Evolutionary conservation across 2,888 invertebrate species (phyloP).

Genomic region (Euzophera pinguis): DNA sequence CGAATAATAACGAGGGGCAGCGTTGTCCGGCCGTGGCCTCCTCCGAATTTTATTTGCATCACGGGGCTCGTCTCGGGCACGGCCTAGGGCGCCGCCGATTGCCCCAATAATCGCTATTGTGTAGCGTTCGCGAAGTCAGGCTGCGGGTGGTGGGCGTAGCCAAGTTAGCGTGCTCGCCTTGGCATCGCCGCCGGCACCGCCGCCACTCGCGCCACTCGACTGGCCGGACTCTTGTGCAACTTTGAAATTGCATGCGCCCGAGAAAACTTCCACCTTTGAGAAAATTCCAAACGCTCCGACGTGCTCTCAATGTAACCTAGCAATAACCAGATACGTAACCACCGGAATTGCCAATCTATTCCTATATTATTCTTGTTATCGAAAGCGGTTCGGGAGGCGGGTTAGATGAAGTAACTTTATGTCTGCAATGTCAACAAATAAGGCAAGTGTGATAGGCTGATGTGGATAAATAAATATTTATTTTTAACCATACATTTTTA

Average conservation of each 20-base stretch:
- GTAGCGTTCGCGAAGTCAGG: conserved; percentile 33
- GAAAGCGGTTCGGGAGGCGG: conserved; percentile 5
- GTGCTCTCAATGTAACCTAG: conserved; percentile 57
- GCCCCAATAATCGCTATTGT: conserved; percentile 72
- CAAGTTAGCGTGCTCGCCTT: conserved; percentile 25
- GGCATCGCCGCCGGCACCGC: conserved; percentile 25
- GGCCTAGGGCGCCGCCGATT: conserved; percentile 54
- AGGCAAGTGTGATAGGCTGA: not conserved
- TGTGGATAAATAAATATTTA: conserved; percentile 5
- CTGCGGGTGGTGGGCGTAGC: conserved; percentile 26
- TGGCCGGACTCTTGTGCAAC: conserved; percentile 52
- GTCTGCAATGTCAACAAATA: conserved; percentile 9
- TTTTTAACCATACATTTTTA: no score
- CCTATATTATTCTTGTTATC: conserved; percentile 35
- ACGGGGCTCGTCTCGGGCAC: conserved; percentile 54
- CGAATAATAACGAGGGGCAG: conserved; percentile 77
- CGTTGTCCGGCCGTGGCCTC: conserved; percentile 67
- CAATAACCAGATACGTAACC: conserved; percentile 57
- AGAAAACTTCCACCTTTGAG: conserved; percentile 69
- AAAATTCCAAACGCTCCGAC: conserved; percentile 60
- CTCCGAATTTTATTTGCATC: conserved; percentile 74
- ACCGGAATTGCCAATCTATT: conserved; percentile 58
- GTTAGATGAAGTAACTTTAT: conserved; percentile 1
- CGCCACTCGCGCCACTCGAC: conserved; percentile 28
- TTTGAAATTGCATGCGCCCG: conserved; percentile 65